Conservation (phyloP, 1,140 invertebrate genomes). For the Pararge aegeria region DNA sequence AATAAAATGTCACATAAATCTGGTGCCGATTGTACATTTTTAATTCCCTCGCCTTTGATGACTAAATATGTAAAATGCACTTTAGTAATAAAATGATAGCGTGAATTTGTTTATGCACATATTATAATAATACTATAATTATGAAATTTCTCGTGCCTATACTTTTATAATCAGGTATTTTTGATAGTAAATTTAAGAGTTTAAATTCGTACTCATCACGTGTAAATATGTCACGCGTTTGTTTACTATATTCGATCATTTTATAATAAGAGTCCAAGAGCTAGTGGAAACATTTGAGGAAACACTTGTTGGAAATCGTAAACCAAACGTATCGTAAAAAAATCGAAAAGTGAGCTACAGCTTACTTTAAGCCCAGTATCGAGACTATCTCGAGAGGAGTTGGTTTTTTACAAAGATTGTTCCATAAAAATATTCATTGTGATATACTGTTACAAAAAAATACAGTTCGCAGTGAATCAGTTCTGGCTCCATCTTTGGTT, state of each 20-base stretch:
- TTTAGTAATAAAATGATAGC: constrained; percentile 36
- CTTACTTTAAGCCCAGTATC: no score
- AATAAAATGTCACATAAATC: constrained; percentile 4
- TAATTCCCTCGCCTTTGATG: constrained; percentile 15
- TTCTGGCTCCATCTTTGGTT: no score
- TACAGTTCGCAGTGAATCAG: no score
- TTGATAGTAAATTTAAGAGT: constrained; percentile 48
- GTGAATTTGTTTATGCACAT: constrained; percentile 55
- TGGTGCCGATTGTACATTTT: not conserved
- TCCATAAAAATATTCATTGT: no score
- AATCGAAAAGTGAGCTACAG: no score
- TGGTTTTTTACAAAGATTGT: no score
- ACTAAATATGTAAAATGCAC: constrained; percentile 10
- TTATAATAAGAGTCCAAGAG: not conserved
- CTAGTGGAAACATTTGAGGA: not conserved
- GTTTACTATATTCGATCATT: constrained; percentile 18
- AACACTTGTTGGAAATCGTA: no score
- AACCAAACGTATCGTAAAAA: no score
- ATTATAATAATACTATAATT: constrained; percentile 36
- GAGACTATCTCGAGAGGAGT: no score
- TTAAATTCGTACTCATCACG: constrained; percentile 30
- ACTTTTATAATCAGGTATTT: constrained; percentile 72
- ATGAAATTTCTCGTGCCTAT: constrained; percentile 75
- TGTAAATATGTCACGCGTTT: constrained; percentile 40
- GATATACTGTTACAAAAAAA: no score